Conservation (phyloP, 1,140 invertebrate genomes). For the Sycobia sp. region DNA sequence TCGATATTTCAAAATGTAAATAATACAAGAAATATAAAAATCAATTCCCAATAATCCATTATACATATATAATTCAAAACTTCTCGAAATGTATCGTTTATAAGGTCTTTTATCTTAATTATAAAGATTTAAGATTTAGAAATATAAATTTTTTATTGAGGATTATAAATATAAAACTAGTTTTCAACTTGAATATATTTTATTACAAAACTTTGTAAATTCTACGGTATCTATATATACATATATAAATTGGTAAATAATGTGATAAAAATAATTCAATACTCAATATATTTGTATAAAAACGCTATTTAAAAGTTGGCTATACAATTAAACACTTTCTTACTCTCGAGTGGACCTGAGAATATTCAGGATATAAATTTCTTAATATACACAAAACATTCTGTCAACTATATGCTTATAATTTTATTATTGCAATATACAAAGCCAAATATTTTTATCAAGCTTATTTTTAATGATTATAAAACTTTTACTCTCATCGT, state of each 20-base stretch:
- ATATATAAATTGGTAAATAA: neutral
- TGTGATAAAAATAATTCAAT: neutral
- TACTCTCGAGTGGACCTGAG: neutral
- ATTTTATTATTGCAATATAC: neutral
- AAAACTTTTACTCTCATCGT: neutral
- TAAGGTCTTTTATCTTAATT: too few species aligned
- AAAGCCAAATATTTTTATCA: neutral
- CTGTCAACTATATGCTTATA: neutral
- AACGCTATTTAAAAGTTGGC: neutral
- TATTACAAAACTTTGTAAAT: constrained; percentile 7
- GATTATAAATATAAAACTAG: too few species aligned
- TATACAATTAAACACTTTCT: too few species aligned
- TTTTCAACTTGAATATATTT: constrained; percentile 3
- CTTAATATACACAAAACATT: neutral
- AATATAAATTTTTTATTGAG: too few species aligned
- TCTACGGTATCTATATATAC: neutral
- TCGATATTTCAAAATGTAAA: too few species aligned
- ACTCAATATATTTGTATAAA: neutral
- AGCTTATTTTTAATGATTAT: neutral
- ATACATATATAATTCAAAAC: too few species aligned
- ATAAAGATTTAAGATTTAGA: too few species aligned
- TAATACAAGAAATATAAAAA: too few species aligned
- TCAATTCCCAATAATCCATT: too few species aligned
- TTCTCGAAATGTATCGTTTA: too few species aligned
- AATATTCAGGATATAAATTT: neutral